Conservation (phyloP, 2,888 invertebrate genomes). For the Bembecia ichneumoniformis region DNA sequence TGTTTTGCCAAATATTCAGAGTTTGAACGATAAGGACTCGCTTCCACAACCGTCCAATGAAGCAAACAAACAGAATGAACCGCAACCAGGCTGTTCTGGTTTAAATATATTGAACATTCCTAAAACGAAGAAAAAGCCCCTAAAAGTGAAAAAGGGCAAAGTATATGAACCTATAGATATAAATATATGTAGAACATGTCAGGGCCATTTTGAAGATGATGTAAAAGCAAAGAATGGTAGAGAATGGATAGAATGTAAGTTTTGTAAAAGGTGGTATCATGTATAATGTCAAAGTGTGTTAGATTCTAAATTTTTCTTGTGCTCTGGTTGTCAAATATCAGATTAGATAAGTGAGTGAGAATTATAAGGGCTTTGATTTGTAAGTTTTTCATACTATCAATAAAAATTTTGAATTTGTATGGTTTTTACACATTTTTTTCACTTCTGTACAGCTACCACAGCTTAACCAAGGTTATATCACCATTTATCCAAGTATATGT, state of each 20-base stretch:
- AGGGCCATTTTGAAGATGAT: background rate
- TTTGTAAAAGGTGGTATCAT: conserved; percentile 1
- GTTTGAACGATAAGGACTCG: background rate
- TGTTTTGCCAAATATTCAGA: too few relatives aligned
- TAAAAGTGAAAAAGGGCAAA: background rate
- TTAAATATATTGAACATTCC: background rate
- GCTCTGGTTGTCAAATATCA: conserved; percentile 1
- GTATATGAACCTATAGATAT: background rate
- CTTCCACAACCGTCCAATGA: background rate
- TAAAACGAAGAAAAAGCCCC: background rate
- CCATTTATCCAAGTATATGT: conserved; percentile 1
- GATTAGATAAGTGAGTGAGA: background rate
- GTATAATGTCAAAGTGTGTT: background rate
- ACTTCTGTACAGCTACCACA: background rate
- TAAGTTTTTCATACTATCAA: conserved; percentile 1
- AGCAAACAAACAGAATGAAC: background rate
- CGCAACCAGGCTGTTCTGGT: background rate
- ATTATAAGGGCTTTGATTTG: background rate
- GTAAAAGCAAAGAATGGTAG: background rate
- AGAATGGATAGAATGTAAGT: conserved; percentile 1
- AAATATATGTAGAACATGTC: background rate
- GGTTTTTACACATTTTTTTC: background rate
- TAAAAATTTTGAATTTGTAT: background rate
- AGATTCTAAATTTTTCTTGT: conserved; percentile 1
- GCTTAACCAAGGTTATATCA: conserved; percentile 1